phyloP scores from a whole-genome alignment of 2,797 vertebrate genomes.

The Sebastes steindachneri region DNA sequence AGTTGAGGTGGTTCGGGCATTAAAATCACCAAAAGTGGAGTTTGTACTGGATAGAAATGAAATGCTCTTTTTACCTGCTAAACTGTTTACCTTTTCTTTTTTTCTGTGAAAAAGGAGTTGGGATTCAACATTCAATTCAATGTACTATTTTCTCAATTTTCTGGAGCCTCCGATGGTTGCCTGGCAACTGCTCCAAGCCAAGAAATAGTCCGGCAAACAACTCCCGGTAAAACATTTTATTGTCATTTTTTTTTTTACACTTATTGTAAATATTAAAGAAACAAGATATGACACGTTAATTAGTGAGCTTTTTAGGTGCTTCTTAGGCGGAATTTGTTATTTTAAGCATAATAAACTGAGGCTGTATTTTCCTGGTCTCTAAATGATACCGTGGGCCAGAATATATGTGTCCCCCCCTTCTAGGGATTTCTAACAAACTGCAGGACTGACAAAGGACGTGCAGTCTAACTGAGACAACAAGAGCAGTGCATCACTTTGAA shows the following conservation, averaged over 20 bases:
- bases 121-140: not conserved
- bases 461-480: constrained; percentile 2
- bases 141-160: not conserved
- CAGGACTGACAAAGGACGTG: not conserved
- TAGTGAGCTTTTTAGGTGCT: not conserved
- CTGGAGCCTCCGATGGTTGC: not conserved
- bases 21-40: not conserved
- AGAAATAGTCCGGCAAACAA: not conserved
- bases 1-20: too few relatives aligned
- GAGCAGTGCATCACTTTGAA: constrained; percentile 17
- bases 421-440: not conserved
- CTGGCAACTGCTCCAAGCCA: not conserved
- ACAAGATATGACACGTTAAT: not conserved
- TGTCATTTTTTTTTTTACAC: not conserved
- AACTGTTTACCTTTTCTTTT: not conserved
- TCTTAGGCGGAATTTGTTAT: not conserved
- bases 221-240: not conserved
- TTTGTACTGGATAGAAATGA: not conserved
- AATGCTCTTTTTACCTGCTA: not conserved
- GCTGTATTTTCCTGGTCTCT: not conserved
- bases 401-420: not conserved
- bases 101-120: not conserved
- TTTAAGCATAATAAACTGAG: not conserved
- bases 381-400: not conserved
- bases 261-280: not conserved